These are phyloP conservation scores for Xestia xanthographa DNA, from an alignment of 2,888 invertebrate species.

Conservation along the genomic window DNA sequence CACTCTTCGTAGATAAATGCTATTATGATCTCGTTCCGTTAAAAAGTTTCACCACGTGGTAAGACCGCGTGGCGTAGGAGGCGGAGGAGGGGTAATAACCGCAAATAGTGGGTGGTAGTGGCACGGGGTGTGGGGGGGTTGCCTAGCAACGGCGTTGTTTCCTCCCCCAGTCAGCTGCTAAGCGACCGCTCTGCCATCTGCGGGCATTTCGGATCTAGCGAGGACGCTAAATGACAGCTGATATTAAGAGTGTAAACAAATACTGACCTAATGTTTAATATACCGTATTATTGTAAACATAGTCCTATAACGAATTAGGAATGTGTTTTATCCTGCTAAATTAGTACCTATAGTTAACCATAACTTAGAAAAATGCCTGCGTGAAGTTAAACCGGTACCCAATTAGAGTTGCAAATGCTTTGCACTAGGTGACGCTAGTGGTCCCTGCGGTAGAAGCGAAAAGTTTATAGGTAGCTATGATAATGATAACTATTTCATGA, in stretches of 20 bases:
- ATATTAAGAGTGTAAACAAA: slow-evolving; percentile 42
- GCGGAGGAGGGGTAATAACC: slow-evolving; percentile 1
- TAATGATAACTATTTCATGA: background rate
- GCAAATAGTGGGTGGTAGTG: slow-evolving; percentile 7
- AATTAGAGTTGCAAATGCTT: background rate
- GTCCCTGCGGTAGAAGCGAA: slow-evolving; percentile 2
- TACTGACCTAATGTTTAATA: background rate
- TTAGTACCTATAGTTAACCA: background rate
- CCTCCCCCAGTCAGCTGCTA: slow-evolving; percentile 49
- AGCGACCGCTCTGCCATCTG: slow-evolving; percentile 43
- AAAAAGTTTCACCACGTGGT: slow-evolving; percentile 33
- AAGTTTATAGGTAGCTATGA: background rate
- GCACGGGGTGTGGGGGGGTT: slow-evolving; percentile 26
- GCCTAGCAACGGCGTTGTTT: slow-evolving; percentile 58
- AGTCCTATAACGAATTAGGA: background rate
- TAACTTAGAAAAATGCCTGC: background rate
- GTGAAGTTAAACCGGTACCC: too few species aligned
- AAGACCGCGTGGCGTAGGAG: slow-evolving; percentile 30
- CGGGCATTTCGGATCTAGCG: background rate
- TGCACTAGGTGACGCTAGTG: slow-evolving; percentile 34
- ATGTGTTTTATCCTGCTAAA: background rate
- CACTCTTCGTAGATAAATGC: background rate
- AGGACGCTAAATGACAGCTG: slow-evolving; percentile 50
- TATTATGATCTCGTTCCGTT: background rate
- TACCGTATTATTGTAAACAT: background rate